Base-by-base conservation (phyloP, 1,140 invertebrate species). In the Frieseomelitta varia region DNA sequence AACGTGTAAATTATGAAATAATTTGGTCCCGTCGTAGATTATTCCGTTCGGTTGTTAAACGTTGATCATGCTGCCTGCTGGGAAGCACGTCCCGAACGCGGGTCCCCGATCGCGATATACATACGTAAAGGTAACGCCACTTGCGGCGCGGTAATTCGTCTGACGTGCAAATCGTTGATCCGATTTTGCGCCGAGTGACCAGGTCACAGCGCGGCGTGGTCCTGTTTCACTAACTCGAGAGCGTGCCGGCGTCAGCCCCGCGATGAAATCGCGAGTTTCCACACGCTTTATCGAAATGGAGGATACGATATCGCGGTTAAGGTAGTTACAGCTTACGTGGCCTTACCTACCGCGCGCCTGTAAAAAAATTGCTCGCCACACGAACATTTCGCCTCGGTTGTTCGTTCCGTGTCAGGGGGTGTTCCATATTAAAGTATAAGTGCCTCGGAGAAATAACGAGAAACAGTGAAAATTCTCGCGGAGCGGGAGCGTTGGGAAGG, bases 1-100 rank as follows among this genome's bases (percentile, higher is more conserved):
- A 73, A 81, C 67, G 87, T 88, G 86, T 87, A 88, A 88, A 88
- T 88, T 88, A 85, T 85, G 78, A 85, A 88, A 88, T 88, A 88
- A 88, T 88, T 88, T 72, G 56, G 51, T 56, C 34, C 53, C 77
- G 56, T 79, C 78, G 76, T 67, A 68, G 74, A 88, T 79, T 87
- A 88, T 83, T 87, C 65, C 86, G 76, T 56, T 65, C 74, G 30
- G 39, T 74, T 58, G 30, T 63, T 39, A n/a, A 56, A 73, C 55
- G 53, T 21, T 58, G 34, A 12, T 56, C 21, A 63, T 69, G 68
- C 63, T 53, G 47, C 56, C 61, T 61, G 47, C 80, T 15, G 39
- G 2, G 11, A 77, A 30, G 17, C 19, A n/a, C n/a, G 15, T 34
- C n/a, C 24, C 6, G 17, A 55, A 14, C 17, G 21, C 8, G 68